These are phyloP conservation scores for Neolamprologus toae DNA, from an alignment of 2,113 vertebrate species.

Conservation along the genomic window DNA sequence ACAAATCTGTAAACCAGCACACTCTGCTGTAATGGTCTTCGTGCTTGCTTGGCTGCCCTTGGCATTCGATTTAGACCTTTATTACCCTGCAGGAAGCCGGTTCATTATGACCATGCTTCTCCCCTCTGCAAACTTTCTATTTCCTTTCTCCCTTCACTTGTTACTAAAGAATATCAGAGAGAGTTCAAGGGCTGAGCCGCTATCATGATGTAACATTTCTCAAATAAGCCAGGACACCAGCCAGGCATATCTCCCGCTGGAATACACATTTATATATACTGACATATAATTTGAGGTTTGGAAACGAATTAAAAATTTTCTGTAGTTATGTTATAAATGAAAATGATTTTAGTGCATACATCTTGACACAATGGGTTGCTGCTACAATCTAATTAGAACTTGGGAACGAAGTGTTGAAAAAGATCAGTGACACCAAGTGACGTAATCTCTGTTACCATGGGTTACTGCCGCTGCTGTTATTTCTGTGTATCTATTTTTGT, in stretches of 20 bases:
- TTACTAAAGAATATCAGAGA: constrained; percentile 55
- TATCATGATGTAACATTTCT: constrained; percentile 26
- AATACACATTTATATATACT: neutral
- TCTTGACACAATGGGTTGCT: neutral
- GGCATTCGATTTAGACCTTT: constrained; percentile 60
- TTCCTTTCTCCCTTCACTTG: constrained; percentile 13
- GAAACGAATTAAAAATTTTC: neutral
- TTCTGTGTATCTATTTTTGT: constrained; percentile 61
- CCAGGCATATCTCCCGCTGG: constrained; percentile 11
- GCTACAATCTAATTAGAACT: constrained; percentile 28
- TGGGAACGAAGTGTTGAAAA: neutral
- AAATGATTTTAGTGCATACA: neutral
- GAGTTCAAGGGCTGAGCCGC: constrained; percentile 35
- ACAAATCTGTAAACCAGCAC: constrained; percentile 35
- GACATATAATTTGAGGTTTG: neutral
- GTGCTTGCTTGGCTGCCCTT: constrained; percentile 61
- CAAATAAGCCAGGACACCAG: constrained; percentile 36
- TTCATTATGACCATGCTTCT: constrained; percentile 50
- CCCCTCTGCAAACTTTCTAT: constrained; percentile 43
- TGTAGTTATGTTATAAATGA: constrained; percentile 1
- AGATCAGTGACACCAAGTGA: constrained; percentile 32
- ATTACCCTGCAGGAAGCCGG: constrained; percentile 53
- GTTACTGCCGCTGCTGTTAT: constrained; percentile 56
- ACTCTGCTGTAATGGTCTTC: constrained; percentile 56
- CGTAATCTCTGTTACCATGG: constrained; percentile 52